Conservation (phyloP, 2,888 invertebrate species). For the Belgica antarctica region DNA sequence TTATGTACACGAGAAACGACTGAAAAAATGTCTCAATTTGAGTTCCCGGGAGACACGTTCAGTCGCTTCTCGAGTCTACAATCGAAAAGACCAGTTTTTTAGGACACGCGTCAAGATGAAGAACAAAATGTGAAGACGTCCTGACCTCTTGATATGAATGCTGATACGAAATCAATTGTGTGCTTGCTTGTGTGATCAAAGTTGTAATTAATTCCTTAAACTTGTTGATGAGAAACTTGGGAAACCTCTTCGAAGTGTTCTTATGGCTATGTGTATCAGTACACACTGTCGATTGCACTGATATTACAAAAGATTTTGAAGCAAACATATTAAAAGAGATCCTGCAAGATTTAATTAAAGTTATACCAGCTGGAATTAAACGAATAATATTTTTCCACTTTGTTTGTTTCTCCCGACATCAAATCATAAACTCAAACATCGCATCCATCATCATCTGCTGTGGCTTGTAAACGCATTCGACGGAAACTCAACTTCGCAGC, state of each 20-base stretch:
- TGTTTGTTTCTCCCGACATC: background rate
- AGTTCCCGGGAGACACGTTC: background rate
- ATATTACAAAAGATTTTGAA: background rate
- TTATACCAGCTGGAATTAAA: background rate
- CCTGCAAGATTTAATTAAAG: slow-evolving; percentile 17
- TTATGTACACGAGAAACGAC: slow-evolving; percentile 16
- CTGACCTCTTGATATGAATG: no score
- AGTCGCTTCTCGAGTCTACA: background rate
- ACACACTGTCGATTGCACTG: background rate
- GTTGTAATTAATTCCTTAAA: no score
- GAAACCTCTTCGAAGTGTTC: no score
- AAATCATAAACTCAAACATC: background rate
- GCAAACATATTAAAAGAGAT: background rate
- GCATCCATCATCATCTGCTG: no score
- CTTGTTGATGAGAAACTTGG: no score
- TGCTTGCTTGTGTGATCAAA: no score
- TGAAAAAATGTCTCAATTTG: background rate
- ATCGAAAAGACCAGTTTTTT: background rate
- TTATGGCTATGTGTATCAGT: no score
- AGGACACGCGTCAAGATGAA: background rate
- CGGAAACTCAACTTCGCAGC: slow-evolving; percentile 1
- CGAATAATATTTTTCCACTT: background rate
- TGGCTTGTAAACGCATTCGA: no score
- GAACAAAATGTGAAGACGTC: background rate
- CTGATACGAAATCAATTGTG: no score